A percentile compares a stretch with the other conserved stretches of the same genome.
phyloP scores from a whole-genome alignment of 1,140 invertebrate genomes.

The Metaphire vulgaris region DNA sequence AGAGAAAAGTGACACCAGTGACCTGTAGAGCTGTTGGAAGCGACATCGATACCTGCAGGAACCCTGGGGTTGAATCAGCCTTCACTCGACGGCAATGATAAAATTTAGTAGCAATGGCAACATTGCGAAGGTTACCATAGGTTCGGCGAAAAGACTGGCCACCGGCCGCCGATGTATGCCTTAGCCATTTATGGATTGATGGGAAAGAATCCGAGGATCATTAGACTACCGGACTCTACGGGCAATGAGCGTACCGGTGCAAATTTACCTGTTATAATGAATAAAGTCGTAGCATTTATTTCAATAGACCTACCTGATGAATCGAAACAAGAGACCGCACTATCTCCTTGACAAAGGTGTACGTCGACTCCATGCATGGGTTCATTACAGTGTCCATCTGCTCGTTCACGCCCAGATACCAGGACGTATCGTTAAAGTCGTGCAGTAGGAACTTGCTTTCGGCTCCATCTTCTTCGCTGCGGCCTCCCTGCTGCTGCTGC shows the following conservation, averaged over 20 bases:
- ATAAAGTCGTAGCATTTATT: not conserved
- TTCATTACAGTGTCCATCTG: constrained; percentile 46
- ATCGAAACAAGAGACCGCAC: constrained; percentile 24
- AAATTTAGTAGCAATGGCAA: too few relatives aligned
- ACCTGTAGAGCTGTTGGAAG: too few relatives aligned
- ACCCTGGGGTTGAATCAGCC: too few relatives aligned
- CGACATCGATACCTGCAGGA: too few relatives aligned
- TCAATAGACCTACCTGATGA: constrained; percentile 11
- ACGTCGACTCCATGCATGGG: constrained; percentile 43
- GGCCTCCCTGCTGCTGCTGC: too few relatives aligned
- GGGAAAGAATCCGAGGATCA: not conserved
- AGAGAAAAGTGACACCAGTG: too few relatives aligned
- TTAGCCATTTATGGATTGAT: too few relatives aligned
- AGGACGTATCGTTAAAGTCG: constrained; percentile 41
- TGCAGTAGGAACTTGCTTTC: constrained; percentile 30
- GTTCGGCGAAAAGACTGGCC: not conserved
- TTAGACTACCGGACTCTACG: too few relatives aligned
- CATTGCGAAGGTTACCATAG: too few relatives aligned
- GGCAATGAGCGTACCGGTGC: too few relatives aligned
- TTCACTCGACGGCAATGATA: too few relatives aligned
- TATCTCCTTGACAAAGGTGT: constrained; percentile 41
- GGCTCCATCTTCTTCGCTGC: not conserved
- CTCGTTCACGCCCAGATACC: constrained; percentile 41
- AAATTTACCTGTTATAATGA: not conserved
- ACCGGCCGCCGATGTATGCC: too few relatives aligned